Percentiles rank a stretch among this genome's conserved stretches.
Evolutionary conservation across 1,140 invertebrate species (phyloP).

Genomic region (Protaetia brevitarsis): DNA sequence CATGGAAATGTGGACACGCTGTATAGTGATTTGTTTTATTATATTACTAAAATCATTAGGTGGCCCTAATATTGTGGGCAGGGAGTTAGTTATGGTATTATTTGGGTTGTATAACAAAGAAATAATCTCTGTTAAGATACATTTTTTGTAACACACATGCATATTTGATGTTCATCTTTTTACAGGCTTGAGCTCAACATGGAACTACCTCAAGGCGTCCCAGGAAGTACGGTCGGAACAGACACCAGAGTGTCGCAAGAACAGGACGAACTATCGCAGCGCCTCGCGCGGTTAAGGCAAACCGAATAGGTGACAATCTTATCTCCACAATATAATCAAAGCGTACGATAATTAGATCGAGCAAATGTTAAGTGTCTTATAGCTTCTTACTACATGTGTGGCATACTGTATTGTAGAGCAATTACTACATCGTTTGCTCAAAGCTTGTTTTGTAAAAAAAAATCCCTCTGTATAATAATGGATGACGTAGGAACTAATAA

Average conservation of each 20-base stretch:
- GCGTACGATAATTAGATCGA: conserved; percentile 4
- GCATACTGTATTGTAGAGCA: neutral
- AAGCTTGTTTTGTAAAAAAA: neutral
- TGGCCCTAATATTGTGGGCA: no score
- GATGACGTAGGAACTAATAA: no score
- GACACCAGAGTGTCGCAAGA: conserved; percentile 75
- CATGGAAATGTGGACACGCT: no score
- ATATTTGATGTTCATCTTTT: no score
- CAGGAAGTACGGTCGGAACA: conserved; percentile 69
- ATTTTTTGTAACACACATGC: no score
- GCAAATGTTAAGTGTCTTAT: conserved; percentile 14
- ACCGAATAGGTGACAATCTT: conserved; percentile 53
- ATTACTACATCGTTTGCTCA: no score
- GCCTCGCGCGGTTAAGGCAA: conserved; percentile 88
- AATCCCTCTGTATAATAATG: no score
- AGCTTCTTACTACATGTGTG: conserved; percentile 16
- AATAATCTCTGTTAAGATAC: no score
- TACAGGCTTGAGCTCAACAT: conserved; percentile 92
- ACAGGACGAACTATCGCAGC: conserved; percentile 93
- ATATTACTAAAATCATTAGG: no score
- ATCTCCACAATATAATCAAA: neutral
- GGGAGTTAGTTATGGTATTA: no score
- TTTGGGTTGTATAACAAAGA: no score
- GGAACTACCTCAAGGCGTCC: conserved; percentile 85
- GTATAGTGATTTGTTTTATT: no score